Conservation (phyloP, 1,140 invertebrate species). For the Arion vulgaris region DNA sequence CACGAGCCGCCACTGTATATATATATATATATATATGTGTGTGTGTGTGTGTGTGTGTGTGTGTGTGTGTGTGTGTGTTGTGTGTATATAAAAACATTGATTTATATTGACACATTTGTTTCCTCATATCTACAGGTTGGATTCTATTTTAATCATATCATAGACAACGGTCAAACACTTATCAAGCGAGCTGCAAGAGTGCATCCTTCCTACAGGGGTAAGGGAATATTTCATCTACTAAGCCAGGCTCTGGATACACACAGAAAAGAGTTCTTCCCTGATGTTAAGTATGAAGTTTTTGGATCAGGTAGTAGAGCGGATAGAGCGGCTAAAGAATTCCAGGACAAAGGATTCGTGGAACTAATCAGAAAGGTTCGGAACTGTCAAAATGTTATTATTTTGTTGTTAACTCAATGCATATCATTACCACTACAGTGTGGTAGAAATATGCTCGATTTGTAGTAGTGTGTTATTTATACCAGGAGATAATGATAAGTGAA, state of each 20-base stretch:
- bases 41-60: no score
- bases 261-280: neutral
- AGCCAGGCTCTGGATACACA: neutral
- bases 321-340: neutral
- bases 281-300: neutral
- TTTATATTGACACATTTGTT: no score
- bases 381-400: no score
- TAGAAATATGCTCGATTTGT: no score
- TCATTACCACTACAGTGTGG: no score
- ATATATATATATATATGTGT: no score
- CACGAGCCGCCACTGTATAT: no score
- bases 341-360: neutral
- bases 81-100: no score
- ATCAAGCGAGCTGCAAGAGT: conserved; percentile 9
- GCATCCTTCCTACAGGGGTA: conserved; percentile 4
- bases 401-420: no score
- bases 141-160: neutral
- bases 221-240: conserved; percentile 1
- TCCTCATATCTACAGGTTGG: neutral
- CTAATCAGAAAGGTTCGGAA: neutral
- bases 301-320: neutral
- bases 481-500: no score
- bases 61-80: no score
- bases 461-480: no score
- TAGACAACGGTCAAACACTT: neutral